phyloP scores from a whole-genome alignment of 2,113 vertebrate genomes.

The Pseudorectes ferrugineus region DNA sequence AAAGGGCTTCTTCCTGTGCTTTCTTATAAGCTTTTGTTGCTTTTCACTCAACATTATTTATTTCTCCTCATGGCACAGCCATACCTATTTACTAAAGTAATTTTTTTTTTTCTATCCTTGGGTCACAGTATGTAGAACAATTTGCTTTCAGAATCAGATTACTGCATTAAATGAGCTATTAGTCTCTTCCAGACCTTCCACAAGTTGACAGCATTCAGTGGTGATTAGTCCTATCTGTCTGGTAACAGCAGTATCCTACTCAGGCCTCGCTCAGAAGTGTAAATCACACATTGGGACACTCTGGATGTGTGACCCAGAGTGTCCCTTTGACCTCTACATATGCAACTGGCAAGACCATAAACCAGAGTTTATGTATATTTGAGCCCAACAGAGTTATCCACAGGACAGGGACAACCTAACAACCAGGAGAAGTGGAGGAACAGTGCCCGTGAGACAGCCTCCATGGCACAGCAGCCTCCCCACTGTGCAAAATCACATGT shows the following conservation, averaged over 20 bases:
- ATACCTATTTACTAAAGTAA: neutral
- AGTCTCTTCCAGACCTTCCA: constrained; percentile 10
- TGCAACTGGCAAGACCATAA: neutral
- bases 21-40: neutral
- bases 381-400: neutral
- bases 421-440: neutral
- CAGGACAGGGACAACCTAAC: neutral
- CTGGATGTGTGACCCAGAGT: neutral
- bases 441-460: neutral
- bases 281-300: neutral
- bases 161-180: constrained; percentile 17
- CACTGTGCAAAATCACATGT: neutral
- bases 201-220: neutral
- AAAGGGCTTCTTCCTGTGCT: neutral
- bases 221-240: neutral
- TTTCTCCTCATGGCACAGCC: neutral
- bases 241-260: neutral
- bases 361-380: neutral
- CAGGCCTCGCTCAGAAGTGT: neutral
- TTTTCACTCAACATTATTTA: neutral
- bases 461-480: neutral
- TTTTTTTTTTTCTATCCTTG: neutral
- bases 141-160: constrained; percentile 32
- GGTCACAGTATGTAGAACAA: neutral
- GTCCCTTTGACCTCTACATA: neutral